Base-by-base conservation (phyloP, 1,140 invertebrate genomes). In the Drosophila nigromelanica region DNA sequence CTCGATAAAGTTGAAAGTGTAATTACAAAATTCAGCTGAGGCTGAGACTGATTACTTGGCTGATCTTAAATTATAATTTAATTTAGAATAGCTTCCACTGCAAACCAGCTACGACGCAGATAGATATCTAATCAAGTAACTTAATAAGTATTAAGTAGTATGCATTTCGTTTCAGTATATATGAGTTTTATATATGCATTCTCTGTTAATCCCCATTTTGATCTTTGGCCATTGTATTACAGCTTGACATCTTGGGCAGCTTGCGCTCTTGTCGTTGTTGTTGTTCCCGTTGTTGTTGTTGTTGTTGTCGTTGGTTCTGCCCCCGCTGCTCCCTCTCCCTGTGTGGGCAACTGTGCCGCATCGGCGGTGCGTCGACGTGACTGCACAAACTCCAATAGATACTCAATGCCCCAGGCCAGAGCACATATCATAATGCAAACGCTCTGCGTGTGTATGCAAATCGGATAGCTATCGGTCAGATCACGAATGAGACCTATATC, bases 361-460 rank as follows among this genome's bases (percentile, higher is more conserved):
- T 86, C 82, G 4, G 75, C 75, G 5, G 82, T 89, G 21, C 85
- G 85, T 4, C 79, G 81, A 43, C 86, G 72, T 6, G 82, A 24
- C 3, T 90, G 64, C 0, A 86, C 30, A 21, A 63, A 90, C 52
- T 91, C 85, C 14, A 94, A 82, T 42, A 93, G 91, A 81, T 95
- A 95, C 80, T 96, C 95, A 35, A 95, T 92, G 47, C 92, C 91
- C 95, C 95, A 96, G 4, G 95, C 94, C 1, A 95, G 10, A 10
- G 94, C 94, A 69, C 95, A 95, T 0, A 94, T 90, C 90, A 94
- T 92, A 15, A 96, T 96, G 59, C 96, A 92, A 1, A 94, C 92
- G 42, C 95, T 95, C 89, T 96, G 95, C 4, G 95, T 93, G 89
- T 96, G 95, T 68, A 96, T 94, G 76, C 95, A 96, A 7, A 94